Conservation (phyloP, 2,888 invertebrate genomes). For the Mythimna lalbum region DNA sequence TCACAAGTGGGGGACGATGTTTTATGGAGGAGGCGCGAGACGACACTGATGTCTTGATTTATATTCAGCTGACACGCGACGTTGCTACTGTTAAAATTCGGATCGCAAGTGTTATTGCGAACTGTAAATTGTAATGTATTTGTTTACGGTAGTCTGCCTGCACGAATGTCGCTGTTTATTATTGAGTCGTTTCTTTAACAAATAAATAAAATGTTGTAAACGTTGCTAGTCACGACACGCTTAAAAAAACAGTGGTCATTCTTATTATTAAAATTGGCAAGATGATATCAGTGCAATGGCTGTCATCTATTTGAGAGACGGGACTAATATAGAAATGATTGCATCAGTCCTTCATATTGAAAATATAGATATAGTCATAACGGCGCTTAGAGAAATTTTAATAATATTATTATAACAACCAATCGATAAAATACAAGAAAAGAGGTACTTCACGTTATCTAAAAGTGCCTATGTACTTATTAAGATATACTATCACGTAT, state of each 20-base stretch:
- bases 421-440: conserved; percentile 26
- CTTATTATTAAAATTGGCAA: conserved; percentile 31
- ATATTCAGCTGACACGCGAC: conserved; percentile 64
- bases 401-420: conserved; percentile 28
- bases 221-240: background rate
- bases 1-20: conserved; percentile 52
- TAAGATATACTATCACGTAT: conserved; percentile 54
- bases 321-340: conserved; percentile 32
- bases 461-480: conserved; percentile 25
- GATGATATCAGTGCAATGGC: conserved; percentile 21
- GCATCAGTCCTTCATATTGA: conserved; percentile 3
- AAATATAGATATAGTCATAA: conserved; percentile 29
- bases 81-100: conserved; percentile 58
- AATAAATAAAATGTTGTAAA: background rate
- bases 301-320: conserved; percentile 2
- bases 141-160: conserved; percentile 22
- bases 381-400: conserved; percentile 14
- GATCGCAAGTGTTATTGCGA: conserved; percentile 30
- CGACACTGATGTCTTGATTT: conserved; percentile 49
- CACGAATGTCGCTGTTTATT: background rate
- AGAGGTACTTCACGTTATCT: conserved; percentile 47
- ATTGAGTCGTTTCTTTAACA: conserved; percentile 1
- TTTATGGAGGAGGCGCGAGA: conserved; percentile 46
- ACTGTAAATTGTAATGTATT: conserved; percentile 38
- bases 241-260: conserved; percentile 8